These are phyloP conservation scores for Yasuhikotakia modesta DNA, from an alignment of 2,797 vertebrate genomes.

Conservation along the genomic window DNA sequence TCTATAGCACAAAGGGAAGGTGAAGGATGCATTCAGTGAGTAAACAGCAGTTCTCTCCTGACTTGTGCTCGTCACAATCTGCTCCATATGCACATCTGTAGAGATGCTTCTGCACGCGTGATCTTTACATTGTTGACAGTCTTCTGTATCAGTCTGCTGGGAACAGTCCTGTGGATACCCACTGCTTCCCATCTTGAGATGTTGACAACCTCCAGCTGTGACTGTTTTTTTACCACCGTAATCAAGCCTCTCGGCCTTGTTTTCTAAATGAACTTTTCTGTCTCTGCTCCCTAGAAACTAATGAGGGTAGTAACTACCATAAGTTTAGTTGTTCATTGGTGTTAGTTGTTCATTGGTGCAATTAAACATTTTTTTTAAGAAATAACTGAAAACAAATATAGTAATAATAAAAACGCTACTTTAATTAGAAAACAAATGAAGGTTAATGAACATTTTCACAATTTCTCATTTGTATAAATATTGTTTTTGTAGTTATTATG, in stretches of 20 bases:
- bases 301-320: background rate
- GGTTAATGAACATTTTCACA: no score
- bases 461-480: no score
- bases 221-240: background rate
- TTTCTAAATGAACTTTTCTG: background rate
- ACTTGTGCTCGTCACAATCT: conserved; percentile 29
- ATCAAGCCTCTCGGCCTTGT: background rate
- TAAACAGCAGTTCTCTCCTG: conserved; percentile 49
- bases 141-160: background rate
- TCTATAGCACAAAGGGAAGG: conserved; percentile 65
- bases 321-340: no score
- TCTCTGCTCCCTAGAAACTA: background rate
- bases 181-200: background rate
- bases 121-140: conserved; percentile 1
- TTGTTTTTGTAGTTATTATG: no score
- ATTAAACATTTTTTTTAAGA: no score
- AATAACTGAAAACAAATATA: no score
- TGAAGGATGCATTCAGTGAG: conserved; percentile 60
- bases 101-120: background rate
- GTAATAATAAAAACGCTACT: no score
- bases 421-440: no score
- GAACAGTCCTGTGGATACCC: background rate
- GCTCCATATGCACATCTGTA: conserved; percentile 27
- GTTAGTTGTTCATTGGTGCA: no score
- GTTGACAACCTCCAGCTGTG: conserved; percentile 8